A percentile compares a stretch with the other conserved stretches of the same genome.
These are phyloP conservation scores for Incurvaria masculella DNA, from an alignment of 2,888 invertebrate species.

Conservation along the genomic window DNA sequence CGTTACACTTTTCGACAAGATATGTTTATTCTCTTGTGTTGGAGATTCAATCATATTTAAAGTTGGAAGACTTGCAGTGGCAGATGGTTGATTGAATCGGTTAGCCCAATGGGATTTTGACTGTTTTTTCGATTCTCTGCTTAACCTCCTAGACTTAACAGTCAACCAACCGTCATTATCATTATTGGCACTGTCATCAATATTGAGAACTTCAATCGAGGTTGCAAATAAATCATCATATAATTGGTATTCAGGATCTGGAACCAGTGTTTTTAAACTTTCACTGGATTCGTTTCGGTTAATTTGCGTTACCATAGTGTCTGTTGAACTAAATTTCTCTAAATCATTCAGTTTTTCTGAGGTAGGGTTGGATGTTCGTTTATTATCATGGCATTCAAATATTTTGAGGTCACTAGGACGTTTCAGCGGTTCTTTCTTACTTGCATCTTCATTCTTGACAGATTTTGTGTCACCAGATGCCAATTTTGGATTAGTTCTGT, in stretches of 20 bases:
- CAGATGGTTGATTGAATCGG: conserved; percentile 78
- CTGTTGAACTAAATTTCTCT: conserved; percentile 53
- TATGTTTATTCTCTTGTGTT: conserved; percentile 36
- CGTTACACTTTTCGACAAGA: conserved; percentile 16
- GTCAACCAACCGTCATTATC: conserved; percentile 84
- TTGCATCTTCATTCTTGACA: conserved; percentile 29
- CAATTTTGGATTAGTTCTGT: conserved; percentile 25
- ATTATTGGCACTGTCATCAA: conserved; percentile 30
- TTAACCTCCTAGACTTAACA: conserved; percentile 71
- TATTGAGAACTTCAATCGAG: conserved; percentile 49
- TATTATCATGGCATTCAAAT: conserved; percentile 32
- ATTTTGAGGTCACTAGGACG: conserved; percentile 36
- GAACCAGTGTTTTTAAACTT: conserved; percentile 46
- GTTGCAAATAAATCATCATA: conserved; percentile 30
- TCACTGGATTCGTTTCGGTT: conserved; percentile 49
- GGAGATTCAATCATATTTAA: conserved; percentile 56
- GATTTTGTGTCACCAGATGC: conserved; percentile 31
- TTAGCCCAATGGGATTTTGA: conserved; percentile 70
- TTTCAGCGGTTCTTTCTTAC: conserved; percentile 28
- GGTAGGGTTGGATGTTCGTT: conserved; percentile 24
- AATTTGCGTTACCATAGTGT: conserved; percentile 50
- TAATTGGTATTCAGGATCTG: conserved; percentile 30
- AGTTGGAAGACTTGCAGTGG: conserved; percentile 78
- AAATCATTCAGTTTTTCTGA: conserved; percentile 36
- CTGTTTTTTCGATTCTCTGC: conserved; percentile 53